Evolutionary conservation across 2,888 invertebrate species (phyloP).

Genomic region (Agonum fuliginosum): DNA sequence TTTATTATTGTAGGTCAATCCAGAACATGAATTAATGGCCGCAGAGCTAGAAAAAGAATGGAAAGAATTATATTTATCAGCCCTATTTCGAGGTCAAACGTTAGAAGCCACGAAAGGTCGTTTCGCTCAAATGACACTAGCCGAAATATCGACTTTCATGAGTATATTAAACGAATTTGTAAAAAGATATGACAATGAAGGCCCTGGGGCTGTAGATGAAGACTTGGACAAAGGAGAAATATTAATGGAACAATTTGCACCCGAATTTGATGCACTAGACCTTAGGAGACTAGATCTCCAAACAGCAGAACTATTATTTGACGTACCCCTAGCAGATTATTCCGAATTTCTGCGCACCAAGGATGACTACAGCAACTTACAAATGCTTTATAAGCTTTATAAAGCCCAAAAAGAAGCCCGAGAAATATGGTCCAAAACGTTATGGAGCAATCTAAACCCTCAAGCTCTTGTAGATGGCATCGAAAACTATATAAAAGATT

Average conservation of each 20-base stretch:
- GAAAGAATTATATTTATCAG: slow-evolving; percentile 81
- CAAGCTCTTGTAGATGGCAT: slow-evolving; percentile 89
- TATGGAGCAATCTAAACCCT: slow-evolving; percentile 92
- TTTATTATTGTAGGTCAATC: slow-evolving; percentile 72
- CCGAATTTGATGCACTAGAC: slow-evolving; percentile 82
- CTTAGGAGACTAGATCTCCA: slow-evolving; percentile 78
- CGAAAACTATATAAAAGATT: slow-evolving; percentile 87
- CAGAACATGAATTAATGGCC: slow-evolving; percentile 76
- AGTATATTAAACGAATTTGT: slow-evolving; percentile 80
- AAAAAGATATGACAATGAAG: slow-evolving; percentile 82
- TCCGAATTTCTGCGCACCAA: slow-evolving; percentile 81
- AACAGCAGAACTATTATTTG: slow-evolving; percentile 90
- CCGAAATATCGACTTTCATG: slow-evolving; percentile 83
- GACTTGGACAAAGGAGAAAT: slow-evolving; percentile 84
- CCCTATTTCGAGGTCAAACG: slow-evolving; percentile 81
- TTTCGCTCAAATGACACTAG: slow-evolving; percentile 87
- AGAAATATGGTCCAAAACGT: slow-evolving; percentile 88
- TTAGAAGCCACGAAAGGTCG: slow-evolving; percentile 89
- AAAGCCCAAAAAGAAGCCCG: slow-evolving; percentile 85
- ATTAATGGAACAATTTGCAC: slow-evolving; percentile 82
- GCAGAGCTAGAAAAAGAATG: slow-evolving; percentile 80
- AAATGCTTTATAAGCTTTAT: slow-evolving; percentile 85
- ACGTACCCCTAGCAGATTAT: slow-evolving; percentile 90
- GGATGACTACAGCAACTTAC: slow-evolving; percentile 80
- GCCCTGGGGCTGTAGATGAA: slow-evolving; percentile 87